Evolutionary conservation across 2,113 vertebrate species (phyloP), one percentile per base, ranked within the genome.

Genomic region (Myanophis thanlyinensis): DNA sequence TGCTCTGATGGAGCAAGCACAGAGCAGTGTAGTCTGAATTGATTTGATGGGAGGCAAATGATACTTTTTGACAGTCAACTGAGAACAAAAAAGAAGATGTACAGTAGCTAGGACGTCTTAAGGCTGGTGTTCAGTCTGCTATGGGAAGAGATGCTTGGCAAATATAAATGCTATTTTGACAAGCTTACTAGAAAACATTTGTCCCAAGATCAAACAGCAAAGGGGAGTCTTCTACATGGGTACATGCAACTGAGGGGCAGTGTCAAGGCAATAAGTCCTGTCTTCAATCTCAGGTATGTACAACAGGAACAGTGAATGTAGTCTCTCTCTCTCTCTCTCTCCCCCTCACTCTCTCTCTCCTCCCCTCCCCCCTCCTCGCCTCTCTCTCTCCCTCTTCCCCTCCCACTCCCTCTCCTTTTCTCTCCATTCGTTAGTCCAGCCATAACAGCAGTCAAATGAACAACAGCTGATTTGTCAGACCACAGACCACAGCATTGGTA

Each of bases 11-110:
- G 48, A 91, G 62, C 52, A 49, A 54, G 52, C 44, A 12, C 40
- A 91, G 35, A 15, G 73, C 73, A 92, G 13, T 52, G 88, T 94
- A 96, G 86, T 49, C 93, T 91, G 54, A 95, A 96, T 89, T 46
- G 56, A 53, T 91, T 44, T 59, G 88, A 89, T 89, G 52, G 91
- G 94, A 94, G 93, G 15, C 86, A 44, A 22, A 35, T 47, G 35
- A 80, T 80, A 53, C 20, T 87, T 94, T 96, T 49, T 91, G 85
- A 88, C 23, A 94, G 93, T 62, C 25, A 90, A 12, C 7, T 10
- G n/a, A 27, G 56, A 87, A 89, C 46, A 85, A 88, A 91, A 47
- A 85, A 23, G 12, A 35, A 80, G 18, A 22, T 9, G n/a, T n/a
- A n/a, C n/a, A 80, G 67, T 20, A 9, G 73, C 20, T 80, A 80